Evolutionary conservation across 92 coral and sea anemone genomes (phyloP).

Genomic region (Epizoanthus illoricatus): DNA sequence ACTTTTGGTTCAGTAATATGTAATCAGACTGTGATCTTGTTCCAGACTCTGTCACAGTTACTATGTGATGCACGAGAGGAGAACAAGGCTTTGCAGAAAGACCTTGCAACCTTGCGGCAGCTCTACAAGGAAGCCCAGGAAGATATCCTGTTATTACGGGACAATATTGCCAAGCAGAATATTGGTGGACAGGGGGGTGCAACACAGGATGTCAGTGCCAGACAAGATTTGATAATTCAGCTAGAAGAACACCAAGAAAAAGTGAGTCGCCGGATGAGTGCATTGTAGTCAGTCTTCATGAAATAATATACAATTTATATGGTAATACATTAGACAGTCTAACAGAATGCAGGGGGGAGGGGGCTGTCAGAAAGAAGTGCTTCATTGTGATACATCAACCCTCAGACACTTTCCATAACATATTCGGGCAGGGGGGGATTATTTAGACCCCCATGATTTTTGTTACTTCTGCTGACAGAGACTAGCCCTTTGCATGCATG

Average conservation of each 20-base stretch:
- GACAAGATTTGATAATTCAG: slow-evolving; percentile 74
- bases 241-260: slow-evolving; percentile 85
- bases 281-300: background rate
- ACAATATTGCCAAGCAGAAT: slow-evolving; percentile 74
- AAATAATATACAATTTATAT: background rate
- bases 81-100: slow-evolving; percentile 84
- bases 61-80: slow-evolving; percentile 82
- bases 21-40: too few relatives aligned
- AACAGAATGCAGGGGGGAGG: too few relatives aligned
- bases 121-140: slow-evolving; percentile 95
- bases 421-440: too few relatives aligned
- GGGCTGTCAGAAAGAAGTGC: too few relatives aligned
- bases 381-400: too few relatives aligned
- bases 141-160: slow-evolving; percentile 82
- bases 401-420: too few relatives aligned
- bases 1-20: too few relatives aligned
- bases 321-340: too few relatives aligned
- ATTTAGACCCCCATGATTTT: too few relatives aligned
- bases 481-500: too few relatives aligned
- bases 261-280: slow-evolving; percentile 35
- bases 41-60: slow-evolving; percentile 80
- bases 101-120: slow-evolving; percentile 75
- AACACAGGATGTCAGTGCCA: slow-evolving; percentile 60
- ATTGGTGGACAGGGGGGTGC: slow-evolving; percentile 48
- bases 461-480: too few relatives aligned